Conservation (phyloP, 2,113 vertebrate species). For the pig (Sus scrofa) region T2T-Sscrofa CM000822.6:16600001-16600500, state of each 20-base stretch:
- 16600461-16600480: neutral
- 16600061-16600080: neutral
- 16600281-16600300: neutral
- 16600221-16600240: neutral
- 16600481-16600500: neutral
- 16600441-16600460: neutral
- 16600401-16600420: neutral
- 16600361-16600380: neutral
- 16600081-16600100: neutral
- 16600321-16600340: neutral
- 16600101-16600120: neutral
- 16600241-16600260: neutral
- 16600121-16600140: neutral
- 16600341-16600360: neutral
- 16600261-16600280: neutral
- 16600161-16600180: neutral
- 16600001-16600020: neutral
- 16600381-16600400: neutral
- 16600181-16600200: neutral
- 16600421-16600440: neutral
- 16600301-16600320: neutral
- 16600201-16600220: neutral
- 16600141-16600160: neutral
- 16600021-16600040: neutral
- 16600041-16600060: neutral